These are phyloP conservation scores for fruit fly (Drosophila melanogaster) DNA, from an alignment of 1,140 invertebrate genomes.

Conservation along the genomic window Release_6_plus_ISO1_MT NC_004354.4:17200501-17201000, in stretches of 20 bases:
- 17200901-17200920: neutral
- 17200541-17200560: constrained; percentile 37
- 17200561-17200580: constrained; percentile 24
- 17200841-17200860: neutral
- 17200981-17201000: constrained; percentile 39
- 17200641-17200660: constrained; percentile 52
- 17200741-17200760: neutral
- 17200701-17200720: constrained; percentile 67
- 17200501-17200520: neutral
- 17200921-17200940: neutral
- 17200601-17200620: constrained; percentile 14
- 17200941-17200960: constrained; percentile 6
- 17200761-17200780: neutral
- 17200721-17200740: constrained; percentile 39
- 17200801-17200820: neutral
- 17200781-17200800: too few relatives aligned
- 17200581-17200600: constrained; percentile 17
- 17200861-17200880: neutral
- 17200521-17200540: constrained; percentile 28
- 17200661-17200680: constrained; percentile 52
- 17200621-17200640: constrained; percentile 40
- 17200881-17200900: constrained; percentile 6
- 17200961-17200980: constrained; percentile 56
- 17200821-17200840: neutral
- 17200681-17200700: constrained; percentile 56